Conservation (phyloP, 2,888 invertebrate species). For the Falcaria lacertinaria region DNA sequence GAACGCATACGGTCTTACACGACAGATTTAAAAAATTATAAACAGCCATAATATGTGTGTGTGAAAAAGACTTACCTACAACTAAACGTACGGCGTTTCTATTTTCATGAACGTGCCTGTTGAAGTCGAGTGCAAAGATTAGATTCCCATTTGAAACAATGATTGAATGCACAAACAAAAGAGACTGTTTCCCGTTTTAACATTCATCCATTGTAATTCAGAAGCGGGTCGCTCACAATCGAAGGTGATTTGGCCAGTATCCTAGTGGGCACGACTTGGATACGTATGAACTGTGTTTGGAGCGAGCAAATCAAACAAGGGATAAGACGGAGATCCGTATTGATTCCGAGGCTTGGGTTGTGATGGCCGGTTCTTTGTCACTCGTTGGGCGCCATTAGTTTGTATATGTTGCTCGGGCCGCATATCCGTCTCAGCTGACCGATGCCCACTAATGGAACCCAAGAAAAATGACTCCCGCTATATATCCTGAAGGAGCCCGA, state of each 20-base stretch:
- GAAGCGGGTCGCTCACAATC: background rate
- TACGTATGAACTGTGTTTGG: conserved; percentile 19
- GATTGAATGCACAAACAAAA: conserved; percentile 9
- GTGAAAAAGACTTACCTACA: background rate
- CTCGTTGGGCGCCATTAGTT: conserved; percentile 51
- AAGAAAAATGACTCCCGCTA: conserved; percentile 61
- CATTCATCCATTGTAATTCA: conserved; percentile 1
- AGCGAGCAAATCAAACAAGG: conserved; percentile 26
- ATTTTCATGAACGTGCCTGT: background rate
- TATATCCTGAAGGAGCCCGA: conserved; percentile 28
- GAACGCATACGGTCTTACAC: too few relatives aligned
- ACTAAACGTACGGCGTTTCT: background rate
- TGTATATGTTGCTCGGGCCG: conserved; percentile 58
- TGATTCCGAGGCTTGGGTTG: conserved; percentile 45
- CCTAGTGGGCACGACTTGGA: conserved; percentile 20
- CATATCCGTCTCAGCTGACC: conserved; percentile 51
- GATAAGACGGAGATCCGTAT: conserved; percentile 28
- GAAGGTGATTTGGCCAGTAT: conserved; percentile 5
- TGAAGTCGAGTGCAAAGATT: background rate
- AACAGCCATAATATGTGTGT: too few relatives aligned
- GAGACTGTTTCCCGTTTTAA: conserved; percentile 2
- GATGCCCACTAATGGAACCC: conserved; percentile 55
- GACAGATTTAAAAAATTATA: too few relatives aligned
- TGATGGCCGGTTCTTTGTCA: conserved; percentile 64
- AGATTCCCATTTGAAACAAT: conserved; percentile 3